Evolutionary conservation across 1,140 invertebrate genomes (phyloP).

Genomic region (Dendroctonus valens): DNA sequence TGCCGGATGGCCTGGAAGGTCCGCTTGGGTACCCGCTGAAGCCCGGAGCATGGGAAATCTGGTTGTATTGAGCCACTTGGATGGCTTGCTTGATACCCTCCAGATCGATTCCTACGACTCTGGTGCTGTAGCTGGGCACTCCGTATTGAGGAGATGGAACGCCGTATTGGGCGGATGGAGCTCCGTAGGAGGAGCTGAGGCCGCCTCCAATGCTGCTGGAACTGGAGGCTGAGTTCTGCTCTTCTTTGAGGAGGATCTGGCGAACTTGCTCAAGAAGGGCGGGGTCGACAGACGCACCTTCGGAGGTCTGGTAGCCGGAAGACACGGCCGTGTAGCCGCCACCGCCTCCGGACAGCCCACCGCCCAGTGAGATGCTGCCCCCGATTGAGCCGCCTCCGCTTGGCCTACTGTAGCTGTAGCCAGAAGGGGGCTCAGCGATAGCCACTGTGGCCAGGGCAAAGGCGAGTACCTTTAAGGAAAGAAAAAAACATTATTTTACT

Average conservation of each 20-base stretch:
- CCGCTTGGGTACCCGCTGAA: conserved; percentile 59
- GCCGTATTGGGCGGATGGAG: conserved; percentile 62
- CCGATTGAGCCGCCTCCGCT: conserved; percentile 54
- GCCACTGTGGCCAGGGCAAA: conserved; percentile 59
- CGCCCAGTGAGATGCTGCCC: conserved; percentile 51
- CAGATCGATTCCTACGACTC: conserved; percentile 71
- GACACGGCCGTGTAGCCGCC: conserved; percentile 72
- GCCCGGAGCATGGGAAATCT: conserved; percentile 50
- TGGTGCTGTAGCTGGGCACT: conserved; percentile 56
- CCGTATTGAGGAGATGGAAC: conserved; percentile 59
- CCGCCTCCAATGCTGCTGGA: conserved; percentile 50
- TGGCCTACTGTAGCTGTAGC: conserved; percentile 65
- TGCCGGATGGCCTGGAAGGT: conserved; percentile 55
- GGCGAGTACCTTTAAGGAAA: conserved; percentile 61
- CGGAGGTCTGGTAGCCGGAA: conserved; percentile 68
- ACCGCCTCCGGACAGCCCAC: conserved; percentile 57
- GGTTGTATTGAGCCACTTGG: conserved; percentile 72
- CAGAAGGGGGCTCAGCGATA: conserved; percentile 62
- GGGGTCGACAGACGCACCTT: conserved; percentile 75
- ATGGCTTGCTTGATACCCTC: conserved; percentile 75
- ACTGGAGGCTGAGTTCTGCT: conserved; percentile 60
- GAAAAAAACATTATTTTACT: conserved; percentile 7
- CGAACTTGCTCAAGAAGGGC: conserved; percentile 76
- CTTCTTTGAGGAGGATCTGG: conserved; percentile 77
- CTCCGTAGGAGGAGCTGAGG: conserved; percentile 54